Conservation (phyloP, 2,797 vertebrate species). For the Diglossa cyanea region DNA sequence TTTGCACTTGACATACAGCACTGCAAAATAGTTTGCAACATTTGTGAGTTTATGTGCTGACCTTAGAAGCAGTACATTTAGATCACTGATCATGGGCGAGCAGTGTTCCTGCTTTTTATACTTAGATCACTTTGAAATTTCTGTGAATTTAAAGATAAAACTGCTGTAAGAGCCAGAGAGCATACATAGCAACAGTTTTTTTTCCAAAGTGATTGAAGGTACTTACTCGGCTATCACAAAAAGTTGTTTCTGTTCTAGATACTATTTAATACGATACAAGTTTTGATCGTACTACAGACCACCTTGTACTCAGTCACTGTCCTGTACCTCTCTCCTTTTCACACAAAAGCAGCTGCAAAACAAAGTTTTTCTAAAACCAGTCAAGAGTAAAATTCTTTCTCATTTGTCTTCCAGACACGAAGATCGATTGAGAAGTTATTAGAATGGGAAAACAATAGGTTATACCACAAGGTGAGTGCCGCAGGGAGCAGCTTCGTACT, state of each 20-base stretch:
- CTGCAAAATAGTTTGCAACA: neutral
- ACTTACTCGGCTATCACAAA: neutral
- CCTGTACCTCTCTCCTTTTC: constrained; percentile 77
- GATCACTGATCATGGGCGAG: neutral
- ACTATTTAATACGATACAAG: constrained; percentile 49
- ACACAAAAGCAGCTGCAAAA: constrained; percentile 83
- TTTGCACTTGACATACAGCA: neutral
- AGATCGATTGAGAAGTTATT: constrained; percentile 98
- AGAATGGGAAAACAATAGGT: constrained; percentile 99
- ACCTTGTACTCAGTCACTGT: constrained; percentile 84
- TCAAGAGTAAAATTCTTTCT: constrained; percentile 85
- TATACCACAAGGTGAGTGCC: constrained; percentile 96
- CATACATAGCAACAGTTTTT: neutral
- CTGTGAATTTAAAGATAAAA: neutral
- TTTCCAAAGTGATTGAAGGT: neutral
- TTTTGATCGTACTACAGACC: constrained; percentile 71
- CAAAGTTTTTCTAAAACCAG: constrained; percentile 80
- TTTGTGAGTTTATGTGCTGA: neutral
- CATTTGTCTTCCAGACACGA: constrained; percentile 91
- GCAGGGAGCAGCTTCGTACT: constrained; percentile 81
- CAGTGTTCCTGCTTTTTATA: neutral
- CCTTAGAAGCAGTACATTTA: neutral
- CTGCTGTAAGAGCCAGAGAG: neutral
- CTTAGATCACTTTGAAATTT: neutral
- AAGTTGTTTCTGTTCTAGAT: constrained; percentile 23